Conservation (phyloP, 2,888 invertebrate genomes). For the Drosophila mimetica region DNA sequence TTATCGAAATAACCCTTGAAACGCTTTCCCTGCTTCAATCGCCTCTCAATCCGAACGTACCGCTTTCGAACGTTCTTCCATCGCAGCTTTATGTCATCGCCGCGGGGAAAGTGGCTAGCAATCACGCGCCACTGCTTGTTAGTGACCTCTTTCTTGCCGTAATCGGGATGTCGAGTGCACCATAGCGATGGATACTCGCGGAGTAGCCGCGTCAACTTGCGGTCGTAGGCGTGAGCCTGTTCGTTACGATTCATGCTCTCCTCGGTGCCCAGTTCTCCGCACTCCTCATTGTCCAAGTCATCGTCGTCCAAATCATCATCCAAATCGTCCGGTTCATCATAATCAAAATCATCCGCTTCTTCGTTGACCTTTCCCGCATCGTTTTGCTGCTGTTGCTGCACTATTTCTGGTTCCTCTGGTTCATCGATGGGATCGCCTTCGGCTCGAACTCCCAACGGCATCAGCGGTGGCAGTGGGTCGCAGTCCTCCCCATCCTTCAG, state of each 20-base stretch:
- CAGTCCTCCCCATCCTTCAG: slow-evolving; percentile 68
- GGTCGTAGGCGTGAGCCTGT: slow-evolving; percentile 78
- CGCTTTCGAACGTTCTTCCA: slow-evolving; percentile 82
- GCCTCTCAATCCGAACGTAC: slow-evolving; percentile 75
- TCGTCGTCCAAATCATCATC: slow-evolving; percentile 58
- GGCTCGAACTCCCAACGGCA: slow-evolving; percentile 67
- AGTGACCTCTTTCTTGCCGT: slow-evolving; percentile 79
- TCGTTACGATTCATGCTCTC: slow-evolving; percentile 81
- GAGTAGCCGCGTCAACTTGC: slow-evolving; percentile 76
- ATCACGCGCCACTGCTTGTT: slow-evolving; percentile 82
- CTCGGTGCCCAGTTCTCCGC: slow-evolving; percentile 68
- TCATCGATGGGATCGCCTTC: slow-evolving; percentile 69
- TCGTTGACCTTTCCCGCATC: slow-evolving; percentile 31
- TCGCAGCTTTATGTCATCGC: slow-evolving; percentile 78
- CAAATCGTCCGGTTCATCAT: slow-evolving; percentile 53
- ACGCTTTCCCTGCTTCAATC: slow-evolving; percentile 76
- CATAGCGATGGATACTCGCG: slow-evolving; percentile 81
- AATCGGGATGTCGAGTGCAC: slow-evolving; percentile 81
- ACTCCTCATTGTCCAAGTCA: slow-evolving; percentile 58
- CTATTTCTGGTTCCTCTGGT: slow-evolving; percentile 38
- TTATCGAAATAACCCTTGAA: slow-evolving; percentile 82
- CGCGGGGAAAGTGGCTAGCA: slow-evolving; percentile 72
- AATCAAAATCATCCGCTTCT: slow-evolving; percentile 34
- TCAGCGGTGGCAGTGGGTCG: slow-evolving; percentile 75
- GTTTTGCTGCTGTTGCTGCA: slow-evolving; percentile 26